A percentile compares a stretch with the other conserved stretches of the same genome.
These are phyloP conservation scores for Echeneis naucrates DNA, from an alignment of 2,797 vertebrate species.

Conservation along the genomic window DNA sequence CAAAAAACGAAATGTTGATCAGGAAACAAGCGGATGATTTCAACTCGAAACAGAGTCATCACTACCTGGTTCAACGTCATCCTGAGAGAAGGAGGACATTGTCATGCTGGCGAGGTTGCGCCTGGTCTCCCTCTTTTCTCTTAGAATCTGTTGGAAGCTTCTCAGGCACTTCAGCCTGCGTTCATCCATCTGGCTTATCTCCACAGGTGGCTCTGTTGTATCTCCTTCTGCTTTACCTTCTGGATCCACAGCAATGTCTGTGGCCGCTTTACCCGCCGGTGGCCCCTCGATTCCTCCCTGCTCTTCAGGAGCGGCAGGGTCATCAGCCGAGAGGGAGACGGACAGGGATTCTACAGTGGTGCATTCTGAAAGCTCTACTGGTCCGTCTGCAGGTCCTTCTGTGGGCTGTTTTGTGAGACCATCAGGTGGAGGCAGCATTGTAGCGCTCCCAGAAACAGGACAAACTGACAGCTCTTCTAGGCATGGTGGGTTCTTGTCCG, in stretches of 20 bases:
- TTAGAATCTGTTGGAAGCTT: constrained; percentile 94
- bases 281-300: constrained; percentile 13
- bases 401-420: constrained; percentile 38
- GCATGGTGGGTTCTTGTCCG: constrained; percentile 13
- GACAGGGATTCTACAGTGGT: constrained; percentile 72
- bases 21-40: constrained; percentile 7
- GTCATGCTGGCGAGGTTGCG: constrained; percentile 89
- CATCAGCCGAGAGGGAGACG: constrained; percentile 58
- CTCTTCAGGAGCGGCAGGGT: constrained; percentile 41
- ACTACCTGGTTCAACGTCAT: constrained; percentile 84
- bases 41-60: not conserved
- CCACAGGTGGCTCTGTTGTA: constrained; percentile 30
- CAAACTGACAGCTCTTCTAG: constrained; percentile 33
- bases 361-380: constrained; percentile 64
- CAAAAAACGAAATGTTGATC: not conserved
- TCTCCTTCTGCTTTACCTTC: constrained; percentile 45
- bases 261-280: constrained; percentile 3
- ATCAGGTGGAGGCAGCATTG: constrained; percentile 38
- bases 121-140: constrained; percentile 91
- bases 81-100: constrained; percentile 87
- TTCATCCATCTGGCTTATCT: constrained; percentile 84
- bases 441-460: constrained; percentile 27
- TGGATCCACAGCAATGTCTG: constrained; percentile 13
- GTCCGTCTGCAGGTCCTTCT: constrained; percentile 17
- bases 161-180: constrained; percentile 90